These are phyloP conservation scores for Kryptolebias ocellatus DNA, from an alignment of 2,797 vertebrate species.

Conservation along the genomic window DNA sequence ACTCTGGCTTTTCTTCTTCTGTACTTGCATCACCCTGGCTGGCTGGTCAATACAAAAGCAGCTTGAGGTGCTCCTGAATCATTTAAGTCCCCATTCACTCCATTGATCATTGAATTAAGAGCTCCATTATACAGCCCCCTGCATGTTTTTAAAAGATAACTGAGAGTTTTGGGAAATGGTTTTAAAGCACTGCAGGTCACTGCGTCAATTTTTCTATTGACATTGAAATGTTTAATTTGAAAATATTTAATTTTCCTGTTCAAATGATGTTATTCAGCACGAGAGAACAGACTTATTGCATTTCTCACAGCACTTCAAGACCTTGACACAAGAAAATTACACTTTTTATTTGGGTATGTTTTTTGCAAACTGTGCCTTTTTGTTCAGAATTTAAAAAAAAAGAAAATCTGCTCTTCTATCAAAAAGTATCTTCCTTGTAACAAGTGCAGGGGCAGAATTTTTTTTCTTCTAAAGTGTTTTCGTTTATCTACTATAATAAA, in stretches of 20 bases:
- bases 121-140: slow-evolving; percentile 4
- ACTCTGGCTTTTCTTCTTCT: neutral
- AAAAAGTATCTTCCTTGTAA: slow-evolving; percentile 34
- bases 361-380: slow-evolving; percentile 28
- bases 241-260: neutral
- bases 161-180: neutral
- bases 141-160: slow-evolving; percentile 8
- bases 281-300: neutral
- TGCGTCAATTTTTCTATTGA: neutral
- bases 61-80: slow-evolving; percentile 18
- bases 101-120: slow-evolving; percentile 13
- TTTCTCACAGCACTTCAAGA: slow-evolving; percentile 2
- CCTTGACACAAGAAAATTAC: slow-evolving; percentile 8
- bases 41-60: neutral
- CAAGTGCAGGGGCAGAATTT: slow-evolving; percentile 23
- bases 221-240: neutral
- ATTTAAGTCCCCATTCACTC: slow-evolving; percentile 4
- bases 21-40: neutral
- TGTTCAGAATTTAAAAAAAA: slow-evolving; percentile 36
- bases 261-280: neutral
- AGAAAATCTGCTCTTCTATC: slow-evolving; percentile 24
- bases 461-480: slow-evolving; percentile 21
- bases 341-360: slow-evolving; percentile 13
- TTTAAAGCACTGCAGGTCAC: neutral
- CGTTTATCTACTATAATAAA: slow-evolving; percentile 14